These are phyloP conservation scores for Nesidiocoris tenuis DNA, from an alignment of 2,888 invertebrate species.

Conservation along the genomic window DNA sequence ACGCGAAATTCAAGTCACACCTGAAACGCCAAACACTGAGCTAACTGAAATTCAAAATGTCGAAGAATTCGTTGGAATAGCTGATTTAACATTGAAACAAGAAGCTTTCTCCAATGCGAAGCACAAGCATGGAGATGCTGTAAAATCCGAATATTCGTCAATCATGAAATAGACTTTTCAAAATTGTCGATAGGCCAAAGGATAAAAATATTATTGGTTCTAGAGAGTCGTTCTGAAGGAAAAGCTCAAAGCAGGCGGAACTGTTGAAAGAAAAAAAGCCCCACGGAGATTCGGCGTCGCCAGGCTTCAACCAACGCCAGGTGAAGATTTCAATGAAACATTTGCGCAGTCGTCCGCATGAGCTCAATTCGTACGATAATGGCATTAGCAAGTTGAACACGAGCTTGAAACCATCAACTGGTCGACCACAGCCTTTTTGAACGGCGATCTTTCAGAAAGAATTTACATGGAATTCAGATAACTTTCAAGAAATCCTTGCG, in stretches of 20 bases:
- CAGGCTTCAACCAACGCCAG: neutral
- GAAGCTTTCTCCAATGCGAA: neutral
- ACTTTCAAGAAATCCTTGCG: neutral
- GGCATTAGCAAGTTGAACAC: neutral
- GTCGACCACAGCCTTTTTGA: neutral
- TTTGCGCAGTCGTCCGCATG: conserved; percentile 2
- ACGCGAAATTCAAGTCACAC: neutral
- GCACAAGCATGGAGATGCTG: neutral
- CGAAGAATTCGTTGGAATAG: neutral
- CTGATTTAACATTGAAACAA: neutral
- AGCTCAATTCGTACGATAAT: neutral
- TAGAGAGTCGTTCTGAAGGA: neutral
- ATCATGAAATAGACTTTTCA: neutral
- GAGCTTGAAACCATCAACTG: neutral
- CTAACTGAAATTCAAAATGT: neutral
- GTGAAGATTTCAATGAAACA: neutral
- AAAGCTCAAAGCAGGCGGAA: neutral
- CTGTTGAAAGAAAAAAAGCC: neutral
- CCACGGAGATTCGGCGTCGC: neutral
- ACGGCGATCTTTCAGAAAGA: neutral
- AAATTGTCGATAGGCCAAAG: neutral
- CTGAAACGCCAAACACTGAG: neutral
- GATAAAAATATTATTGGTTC: neutral
- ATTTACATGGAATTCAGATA: neutral
- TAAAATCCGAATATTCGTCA: neutral